Percentiles rank a stretch among this genome's conserved stretches.
Conservation (phyloP, 2,888 invertebrate species). For the Pollenia amentaria region DNA sequence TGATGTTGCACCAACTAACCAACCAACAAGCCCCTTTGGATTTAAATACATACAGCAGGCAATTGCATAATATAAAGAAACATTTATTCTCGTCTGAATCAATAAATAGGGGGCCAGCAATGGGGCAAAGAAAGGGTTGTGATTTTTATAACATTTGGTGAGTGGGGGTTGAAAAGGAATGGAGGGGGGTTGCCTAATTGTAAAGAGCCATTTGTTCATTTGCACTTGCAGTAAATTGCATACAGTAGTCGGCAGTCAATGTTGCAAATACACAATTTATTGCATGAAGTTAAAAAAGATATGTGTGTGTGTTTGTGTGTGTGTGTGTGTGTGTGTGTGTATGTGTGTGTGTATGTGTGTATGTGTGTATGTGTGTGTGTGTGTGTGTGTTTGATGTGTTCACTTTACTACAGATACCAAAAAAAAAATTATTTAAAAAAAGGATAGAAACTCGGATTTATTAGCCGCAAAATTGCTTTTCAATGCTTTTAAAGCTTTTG, state of each 20-base stretch:
- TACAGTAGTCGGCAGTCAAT: slow-evolving; percentile 47
- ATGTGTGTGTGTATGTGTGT: too few relatives aligned
- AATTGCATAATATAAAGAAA: slow-evolving; percentile 33
- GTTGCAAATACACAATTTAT: slow-evolving; percentile 79
- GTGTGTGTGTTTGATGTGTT: too few relatives aligned
- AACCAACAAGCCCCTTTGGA: slow-evolving; percentile 38
- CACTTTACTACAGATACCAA: too few relatives aligned
- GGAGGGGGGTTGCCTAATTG: slow-evolving; percentile 36
- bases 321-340: too few relatives aligned
- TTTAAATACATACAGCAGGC: slow-evolving; percentile 39
- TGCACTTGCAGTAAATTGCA: slow-evolving; percentile 66
- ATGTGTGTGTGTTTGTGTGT: not conserved
- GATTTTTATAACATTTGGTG: not conserved
- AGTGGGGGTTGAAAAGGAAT: not conserved
- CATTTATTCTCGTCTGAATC: slow-evolving; percentile 29
- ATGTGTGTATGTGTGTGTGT: not conserved
- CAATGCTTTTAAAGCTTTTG: slow-evolving; percentile 74
- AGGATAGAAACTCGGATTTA: slow-evolving; percentile 82
- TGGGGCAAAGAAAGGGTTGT: not conserved
- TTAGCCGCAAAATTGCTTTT: slow-evolving; percentile 83
- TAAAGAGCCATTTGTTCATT: slow-evolving; percentile 66
- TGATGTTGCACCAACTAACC: slow-evolving; percentile 34
- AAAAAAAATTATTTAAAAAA: not conserved
- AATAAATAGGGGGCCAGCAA: not conserved
- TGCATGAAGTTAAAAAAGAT: slow-evolving; percentile 73